Percentiles rank a stretch among this genome's conserved stretches.
Conservation (phyloP, 2,113 vertebrate genomes). For the Ochotona princeps region DNA sequence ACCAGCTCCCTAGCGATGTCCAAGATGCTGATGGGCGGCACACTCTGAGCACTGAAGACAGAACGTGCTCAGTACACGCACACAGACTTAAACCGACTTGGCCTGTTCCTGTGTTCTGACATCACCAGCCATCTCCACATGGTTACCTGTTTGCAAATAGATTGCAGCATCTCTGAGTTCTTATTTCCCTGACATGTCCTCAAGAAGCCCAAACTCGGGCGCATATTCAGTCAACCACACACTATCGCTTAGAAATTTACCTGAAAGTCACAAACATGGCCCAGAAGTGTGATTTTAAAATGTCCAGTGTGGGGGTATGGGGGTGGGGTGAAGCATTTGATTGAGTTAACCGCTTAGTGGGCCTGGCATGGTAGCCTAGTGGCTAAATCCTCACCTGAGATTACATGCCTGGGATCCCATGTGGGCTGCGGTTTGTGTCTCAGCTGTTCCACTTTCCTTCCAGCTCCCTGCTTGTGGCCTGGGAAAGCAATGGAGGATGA, state of each 20-base stretch:
- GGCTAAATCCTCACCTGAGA: no score
- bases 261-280: neutral
- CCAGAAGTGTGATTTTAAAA: neutral
- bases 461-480: no score
- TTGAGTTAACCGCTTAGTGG: no score
- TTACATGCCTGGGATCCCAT: no score
- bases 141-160: neutral
- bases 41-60: neutral
- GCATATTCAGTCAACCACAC: neutral
- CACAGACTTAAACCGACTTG: neutral
- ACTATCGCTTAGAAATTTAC: neutral
- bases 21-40: neutral
- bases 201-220: neutral
- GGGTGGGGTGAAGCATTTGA: no score
- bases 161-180: neutral
- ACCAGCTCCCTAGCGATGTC: neutral
- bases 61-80: conserved; percentile 10
- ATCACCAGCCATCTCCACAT: neutral
- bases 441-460: no score
- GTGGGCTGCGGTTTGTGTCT: no score
- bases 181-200: neutral
- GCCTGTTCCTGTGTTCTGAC: neutral
- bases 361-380: no score
- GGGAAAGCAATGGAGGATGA: no score
- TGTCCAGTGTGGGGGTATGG: neutral